Evolutionary conservation across 2,888 invertebrate genomes (phyloP), one percentile per base, ranked within the genome.

Genomic region (Vesta saturnalis): DNA sequence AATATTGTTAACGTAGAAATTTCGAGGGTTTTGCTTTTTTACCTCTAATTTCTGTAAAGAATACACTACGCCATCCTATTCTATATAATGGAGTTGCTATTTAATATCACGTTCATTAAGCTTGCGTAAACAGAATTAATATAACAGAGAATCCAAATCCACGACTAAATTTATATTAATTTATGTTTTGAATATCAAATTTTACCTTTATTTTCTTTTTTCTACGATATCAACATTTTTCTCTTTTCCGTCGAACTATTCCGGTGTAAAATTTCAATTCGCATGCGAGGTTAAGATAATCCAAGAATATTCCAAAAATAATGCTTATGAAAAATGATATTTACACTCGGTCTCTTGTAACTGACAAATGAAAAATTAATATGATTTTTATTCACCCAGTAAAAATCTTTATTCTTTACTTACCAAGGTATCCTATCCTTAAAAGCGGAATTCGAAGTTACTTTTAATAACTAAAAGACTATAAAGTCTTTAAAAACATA

Each of bases 1-100:
- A 64, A 64, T 21, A n/a, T n/a, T n/a, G 39, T 1, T n/a, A n/a
- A n/a, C 8, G 39, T n/a, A n/a, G 52, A 18, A 35, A 56, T 21
- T 47, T 49, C 57, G 43, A 49, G 55, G 22, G 55, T 8, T 22
- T 43, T 54, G 39, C 47, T 47, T 39, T 39, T 39, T n/a, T n/a
- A n/a, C 8, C 63, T n/a, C 22, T 55, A 43, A 55, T 62, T 54
- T 39, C 39, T 39, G 39, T 10, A 39, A 10, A 39, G 39, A 39
- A 39, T 39, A n/a, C 39, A 23, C 23, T 23, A 23, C 23, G 23
- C 23, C 8, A 8, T 23, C n/a, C 23, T 23, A 8, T 23, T 12
- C 12, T n/a, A n/a, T 39, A 10, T 39, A 39, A 39, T 39, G 39
- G 39, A 39, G 39, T n/a, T 39, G 39, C 39, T 39, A 39, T 39